Evolutionary conservation across 2,888 invertebrate species (phyloP), one percentile per base, ranked within the genome.

Genomic region (Glaucopsyche alexis): DNA sequence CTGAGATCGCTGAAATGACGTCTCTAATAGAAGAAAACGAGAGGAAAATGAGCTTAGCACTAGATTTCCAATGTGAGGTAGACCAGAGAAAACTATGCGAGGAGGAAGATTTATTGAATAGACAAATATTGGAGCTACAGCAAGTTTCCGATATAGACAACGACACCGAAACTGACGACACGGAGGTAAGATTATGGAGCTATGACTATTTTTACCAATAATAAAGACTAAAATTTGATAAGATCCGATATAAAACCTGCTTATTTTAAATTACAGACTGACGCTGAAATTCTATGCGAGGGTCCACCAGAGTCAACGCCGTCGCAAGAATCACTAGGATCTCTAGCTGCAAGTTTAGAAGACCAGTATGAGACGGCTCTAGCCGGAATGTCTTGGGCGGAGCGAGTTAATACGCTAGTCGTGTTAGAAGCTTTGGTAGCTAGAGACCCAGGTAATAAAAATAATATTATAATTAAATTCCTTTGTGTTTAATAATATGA

Each of bases 321-420:
- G 11, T 6, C 49, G 7, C 80, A 80, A 7, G 87, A 87, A 64
- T 81, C 78, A 29, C 76, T 85, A 0, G 83, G 84, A 0, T 77
- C 85, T 0, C 71, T 88, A 47, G 83, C 82, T 0, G 81, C 93
- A 73, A 80, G 93, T 13, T 85, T 96, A 49, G 96, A 96, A 78
- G 94, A 95, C 74, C 93, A 95, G 80, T 96, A 96, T 81, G 95
- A 96, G 82, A 95, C 95, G 0, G 94, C 96, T 64, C 83, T 96
- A 0, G 95, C 95, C 0, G 96, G 94, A 79, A 96, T 97, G 95
- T 95, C 96, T 2, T 97, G 97, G 96, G 96, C 96, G 0, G 98
- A 98, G 78, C 93, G 98, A 16, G 95, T 97, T 74, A 97, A 97
- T 78, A 96, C 95, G 8, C 87, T 97, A 79, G 96, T 96, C 1